Conservation (phyloP, 2,113 vertebrate genomes). For the Erythrolamprus reginae region DNA sequence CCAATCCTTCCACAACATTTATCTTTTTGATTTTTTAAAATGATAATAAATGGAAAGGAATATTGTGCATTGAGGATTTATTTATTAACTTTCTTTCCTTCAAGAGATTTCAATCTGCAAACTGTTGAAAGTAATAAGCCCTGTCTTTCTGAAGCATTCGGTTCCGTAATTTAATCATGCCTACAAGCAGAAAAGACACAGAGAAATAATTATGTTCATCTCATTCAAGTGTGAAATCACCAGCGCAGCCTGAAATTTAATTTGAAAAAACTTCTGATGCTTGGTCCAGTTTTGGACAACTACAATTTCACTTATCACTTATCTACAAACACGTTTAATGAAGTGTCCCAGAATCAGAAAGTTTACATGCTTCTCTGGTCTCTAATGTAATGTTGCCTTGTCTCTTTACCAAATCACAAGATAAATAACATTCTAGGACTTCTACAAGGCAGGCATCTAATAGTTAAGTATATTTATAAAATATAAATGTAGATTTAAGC, state of each 20-base stretch:
- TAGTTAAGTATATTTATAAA: background rate
- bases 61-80: background rate
- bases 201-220: conserved; percentile 58
- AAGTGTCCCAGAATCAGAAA: conserved; percentile 47
- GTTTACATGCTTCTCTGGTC: conserved; percentile 43
- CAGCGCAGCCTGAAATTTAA: conserved; percentile 57
- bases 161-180: conserved; percentile 63
- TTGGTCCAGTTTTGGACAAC: conserved; percentile 52
- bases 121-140: conserved; percentile 60
- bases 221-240: conserved; percentile 60
- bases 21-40: conserved; percentile 28
- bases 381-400: conserved; percentile 6
- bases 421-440: conserved; percentile 11
- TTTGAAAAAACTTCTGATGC: conserved; percentile 54
- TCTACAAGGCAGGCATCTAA: background rate
- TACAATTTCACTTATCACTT: conserved; percentile 47
- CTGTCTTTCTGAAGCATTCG: conserved; percentile 51
- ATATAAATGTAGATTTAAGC: background rate
- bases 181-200: conserved; percentile 53
- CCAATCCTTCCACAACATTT: background rate
- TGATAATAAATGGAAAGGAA: conserved; percentile 7
- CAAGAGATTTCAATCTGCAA: conserved; percentile 57
- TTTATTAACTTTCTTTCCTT: conserved; percentile 12
- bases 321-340: conserved; percentile 50
- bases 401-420: conserved; percentile 28